phyloP scores from a whole-genome alignment of 2,113 vertebrate genomes.

The Silurus glanis region DNA sequence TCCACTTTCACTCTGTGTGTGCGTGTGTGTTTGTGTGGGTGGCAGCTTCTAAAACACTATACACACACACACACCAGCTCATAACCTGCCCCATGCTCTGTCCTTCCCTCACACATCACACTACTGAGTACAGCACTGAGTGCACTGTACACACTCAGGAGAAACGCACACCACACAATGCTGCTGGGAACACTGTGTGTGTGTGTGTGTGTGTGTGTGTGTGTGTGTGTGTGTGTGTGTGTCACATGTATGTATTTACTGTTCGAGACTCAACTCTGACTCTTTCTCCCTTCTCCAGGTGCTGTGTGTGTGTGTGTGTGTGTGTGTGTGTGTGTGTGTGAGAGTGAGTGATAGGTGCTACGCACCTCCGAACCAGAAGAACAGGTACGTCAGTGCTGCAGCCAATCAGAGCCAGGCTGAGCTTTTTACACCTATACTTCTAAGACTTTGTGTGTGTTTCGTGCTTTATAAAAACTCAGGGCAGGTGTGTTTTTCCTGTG shows the following conservation, averaged over 20 bases:
- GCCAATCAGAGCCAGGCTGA: conserved; percentile 2
- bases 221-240: too few species aligned
- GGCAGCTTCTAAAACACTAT: neutral
- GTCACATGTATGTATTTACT: neutral
- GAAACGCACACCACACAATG: too few species aligned
- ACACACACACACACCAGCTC: neutral
- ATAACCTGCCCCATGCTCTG: neutral
- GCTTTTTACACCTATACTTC: neutral
- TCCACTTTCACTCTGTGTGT: neutral
- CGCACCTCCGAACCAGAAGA: conserved; percentile 28
- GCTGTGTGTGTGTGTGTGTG: neutral
- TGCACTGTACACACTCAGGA: too few species aligned
- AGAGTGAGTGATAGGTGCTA: neutral
- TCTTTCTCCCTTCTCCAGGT: neutral
- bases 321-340: neutral
- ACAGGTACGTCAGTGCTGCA: conserved; percentile 30
- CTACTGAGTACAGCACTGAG: neutral
- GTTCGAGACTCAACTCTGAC: neutral
- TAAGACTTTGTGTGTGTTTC: neutral
- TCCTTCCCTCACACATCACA: neutral
- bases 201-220: too few species aligned
- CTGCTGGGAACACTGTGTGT: too few species aligned
- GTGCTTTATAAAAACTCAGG: neutral
- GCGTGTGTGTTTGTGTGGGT: neutral
- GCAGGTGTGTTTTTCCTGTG: neutral